Evolutionary conservation across 2,888 invertebrate genomes (phyloP).

Genomic region (Pristionchus exspectatus): DNA sequence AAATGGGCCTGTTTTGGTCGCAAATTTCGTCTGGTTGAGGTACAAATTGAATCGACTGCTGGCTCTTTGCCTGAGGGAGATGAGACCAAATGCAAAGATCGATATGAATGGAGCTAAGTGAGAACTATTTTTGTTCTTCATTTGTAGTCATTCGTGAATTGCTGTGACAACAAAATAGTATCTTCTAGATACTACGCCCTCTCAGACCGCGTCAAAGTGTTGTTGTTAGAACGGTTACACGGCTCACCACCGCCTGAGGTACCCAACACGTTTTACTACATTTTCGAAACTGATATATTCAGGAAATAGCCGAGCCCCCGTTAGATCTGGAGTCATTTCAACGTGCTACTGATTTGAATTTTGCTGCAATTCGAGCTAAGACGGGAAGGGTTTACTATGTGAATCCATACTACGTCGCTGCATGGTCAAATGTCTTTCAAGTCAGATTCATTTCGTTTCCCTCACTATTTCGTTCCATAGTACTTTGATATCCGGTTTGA

Average conservation of each 20-base stretch:
- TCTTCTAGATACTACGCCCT: conserved; percentile 75
- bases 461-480: background rate
- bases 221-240: conserved; percentile 77
- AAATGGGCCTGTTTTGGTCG: conserved; percentile 11
- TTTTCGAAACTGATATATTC: conserved; percentile 29
- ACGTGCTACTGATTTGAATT: conserved; percentile 75
- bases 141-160: background rate
- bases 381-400: conserved; percentile 77
- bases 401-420: conserved; percentile 78
- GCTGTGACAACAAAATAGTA: background rate
- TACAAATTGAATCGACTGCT: conserved; percentile 78
- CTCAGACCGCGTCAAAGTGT: conserved; percentile 78
- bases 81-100: conserved; percentile 75
- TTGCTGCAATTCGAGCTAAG: conserved; percentile 76
- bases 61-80: conserved; percentile 76
- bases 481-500: background rate
- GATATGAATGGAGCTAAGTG: conserved; percentile 74
- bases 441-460: conserved; percentile 55
- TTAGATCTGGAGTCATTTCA: conserved; percentile 76
- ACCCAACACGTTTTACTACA: background rate
- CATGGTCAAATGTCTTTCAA: conserved; percentile 78
- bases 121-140: background rate
- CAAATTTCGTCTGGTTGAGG: conserved; percentile 48
- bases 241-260: conserved; percentile 77
- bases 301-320: conserved; percentile 78